Evolutionary conservation across 2,113 vertebrate species (phyloP), one percentile per base, ranked within the genome.

Genomic region (Cygnus buccinator): DNA sequence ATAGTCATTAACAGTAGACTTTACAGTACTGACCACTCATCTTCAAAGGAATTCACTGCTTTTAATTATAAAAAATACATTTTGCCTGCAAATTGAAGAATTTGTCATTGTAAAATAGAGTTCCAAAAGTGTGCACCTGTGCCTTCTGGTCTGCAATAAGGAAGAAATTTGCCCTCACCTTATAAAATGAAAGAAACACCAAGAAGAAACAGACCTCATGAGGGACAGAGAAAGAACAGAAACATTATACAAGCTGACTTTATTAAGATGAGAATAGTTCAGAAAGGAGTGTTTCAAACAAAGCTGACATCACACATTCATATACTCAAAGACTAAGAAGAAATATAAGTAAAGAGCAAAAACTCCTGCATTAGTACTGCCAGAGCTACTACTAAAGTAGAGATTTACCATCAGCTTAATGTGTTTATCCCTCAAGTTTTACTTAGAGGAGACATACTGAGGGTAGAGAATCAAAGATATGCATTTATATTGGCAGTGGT

Each of bases 221-320:
- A 93, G 67, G 62, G 59, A 71, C 16, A 29, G 18, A 25, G 15
- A 1, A 8, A 67, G 50, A 59, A 93, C 13, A 93, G 89, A 91
- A 83, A 89, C 74, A 57, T 72, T 87, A 84, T 37, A 75, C n/a
- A 41, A 82, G 82, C 73, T 83, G 88, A 94, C 96, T 94, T 96
- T 85, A 97, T 96, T 96, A 96, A 82, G 93, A 74, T 35, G 52
- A 94, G 14, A 94, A 91, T 58, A 91, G 89, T 68, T 95, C 74
- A 83, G 83, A 77, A 95, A 90, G 72, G 73, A 89, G 73, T 89
- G 81, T 94, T 85, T 89, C 81, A 71, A 59, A 63, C 84, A 35
- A 52, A 90, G 80, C 50, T 90, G 59, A 74, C 9, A 84, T 26
- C 16, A 25, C 6, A 26, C 44, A 52, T 48, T 75, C 31, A 14